These are phyloP conservation scores for Murina feae DNA, from an alignment of 2,113 vertebrate genomes.

Conservation along the genomic window DNA sequence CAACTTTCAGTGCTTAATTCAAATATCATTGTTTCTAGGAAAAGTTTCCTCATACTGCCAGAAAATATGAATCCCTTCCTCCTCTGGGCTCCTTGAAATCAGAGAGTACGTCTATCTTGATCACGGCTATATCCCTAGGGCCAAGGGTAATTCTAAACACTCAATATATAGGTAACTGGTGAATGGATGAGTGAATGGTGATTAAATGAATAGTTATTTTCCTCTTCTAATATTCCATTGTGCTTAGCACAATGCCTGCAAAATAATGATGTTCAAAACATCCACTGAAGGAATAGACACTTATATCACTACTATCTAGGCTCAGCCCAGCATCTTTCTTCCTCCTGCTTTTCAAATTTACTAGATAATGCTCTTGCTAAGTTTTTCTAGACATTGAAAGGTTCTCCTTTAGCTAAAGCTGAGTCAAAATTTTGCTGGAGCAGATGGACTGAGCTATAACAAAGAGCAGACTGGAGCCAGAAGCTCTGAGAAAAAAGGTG, in stretches of 20 bases:
- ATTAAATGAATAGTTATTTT: neutral
- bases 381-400: neutral
- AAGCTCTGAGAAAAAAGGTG: neutral
- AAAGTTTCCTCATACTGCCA: neutral
- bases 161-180: conserved; percentile 8
- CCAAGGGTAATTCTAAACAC: neutral
- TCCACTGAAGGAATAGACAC: neutral
- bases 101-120: neutral
- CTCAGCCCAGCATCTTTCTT: neutral
- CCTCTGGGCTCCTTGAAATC: neutral
- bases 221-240: neutral
- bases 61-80: neutral
- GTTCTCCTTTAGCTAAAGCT: neutral
- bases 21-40: neutral
- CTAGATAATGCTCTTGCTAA: neutral
- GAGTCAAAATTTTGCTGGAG: neutral
- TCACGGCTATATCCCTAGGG: neutral
- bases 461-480: conserved; percentile 1
- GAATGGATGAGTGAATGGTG: neutral
- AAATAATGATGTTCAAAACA: neutral
- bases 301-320: neutral
- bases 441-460: neutral
- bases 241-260: neutral
- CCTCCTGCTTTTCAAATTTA: neutral
- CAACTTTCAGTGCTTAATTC: neutral